Percentiles rank a stretch among this genome's conserved stretches.
Conservation (phyloP, 2,113 vertebrate species). For the Clarias macrocephalus region DNA sequence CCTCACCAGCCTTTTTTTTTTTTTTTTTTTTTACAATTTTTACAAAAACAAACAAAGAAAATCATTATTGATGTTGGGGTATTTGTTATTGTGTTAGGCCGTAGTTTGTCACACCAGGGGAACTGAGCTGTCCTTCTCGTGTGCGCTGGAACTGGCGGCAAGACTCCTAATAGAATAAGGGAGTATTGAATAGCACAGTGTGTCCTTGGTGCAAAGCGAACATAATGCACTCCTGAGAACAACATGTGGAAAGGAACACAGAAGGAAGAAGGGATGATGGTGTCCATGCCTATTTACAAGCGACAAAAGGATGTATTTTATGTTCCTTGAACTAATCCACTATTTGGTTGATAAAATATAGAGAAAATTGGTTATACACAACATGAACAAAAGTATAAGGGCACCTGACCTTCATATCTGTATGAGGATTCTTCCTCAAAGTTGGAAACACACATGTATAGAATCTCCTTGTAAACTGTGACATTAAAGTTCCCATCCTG, state of each 20-base stretch:
- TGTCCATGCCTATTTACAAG: not conserved
- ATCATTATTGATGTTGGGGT: conserved; percentile 67
- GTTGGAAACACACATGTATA: not conserved
- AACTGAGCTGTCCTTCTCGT: conserved; percentile 41
- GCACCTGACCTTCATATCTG: not conserved
- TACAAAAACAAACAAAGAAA: conserved; percentile 14
- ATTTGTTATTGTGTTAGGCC: conserved; percentile 65
- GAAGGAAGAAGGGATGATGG: not conserved
- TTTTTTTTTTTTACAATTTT: not conserved
- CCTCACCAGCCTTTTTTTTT: too few relatives aligned
- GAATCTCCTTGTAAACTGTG: not conserved
- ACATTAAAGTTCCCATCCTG: not conserved
- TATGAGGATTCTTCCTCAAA: not conserved
- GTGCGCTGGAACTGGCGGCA: conserved; percentile 39
- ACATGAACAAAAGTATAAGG: not conserved
- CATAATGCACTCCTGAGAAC: conserved; percentile 50
- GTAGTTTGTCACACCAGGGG: conserved; percentile 47
- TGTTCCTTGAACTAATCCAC: not conserved
- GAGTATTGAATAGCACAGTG: conserved; percentile 47
- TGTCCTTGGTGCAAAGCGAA: conserved; percentile 61
- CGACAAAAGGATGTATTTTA: not conserved
- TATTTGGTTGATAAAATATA: not conserved
- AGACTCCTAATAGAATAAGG: conserved; percentile 53
- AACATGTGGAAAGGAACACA: conserved; percentile 17
- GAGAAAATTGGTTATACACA: not conserved